A percentile compares a stretch with the other conserved stretches of the same genome.
These are phyloP conservation scores for Saturnia japonica DNA, from an alignment of 2,888 invertebrate species.

Conservation along the genomic window DNA sequence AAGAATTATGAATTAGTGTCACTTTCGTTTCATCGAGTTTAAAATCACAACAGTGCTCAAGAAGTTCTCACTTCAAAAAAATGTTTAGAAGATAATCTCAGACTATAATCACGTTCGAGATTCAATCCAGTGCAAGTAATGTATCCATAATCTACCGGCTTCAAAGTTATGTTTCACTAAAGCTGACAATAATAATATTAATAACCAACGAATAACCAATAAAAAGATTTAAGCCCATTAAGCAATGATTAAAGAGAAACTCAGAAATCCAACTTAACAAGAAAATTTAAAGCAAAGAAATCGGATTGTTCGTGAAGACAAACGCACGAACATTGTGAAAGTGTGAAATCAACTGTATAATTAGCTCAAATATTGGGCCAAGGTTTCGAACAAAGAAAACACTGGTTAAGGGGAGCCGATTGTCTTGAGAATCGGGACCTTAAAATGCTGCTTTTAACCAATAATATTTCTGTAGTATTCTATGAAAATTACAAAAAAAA, in stretches of 20 bases:
- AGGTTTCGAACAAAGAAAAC: constrained; percentile 45
- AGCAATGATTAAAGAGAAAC: constrained; percentile 17
- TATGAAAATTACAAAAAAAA: no score
- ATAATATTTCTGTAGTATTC: not conserved
- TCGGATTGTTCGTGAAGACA: constrained; percentile 54
- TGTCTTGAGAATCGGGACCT: constrained; percentile 41
- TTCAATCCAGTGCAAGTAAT: not conserved
- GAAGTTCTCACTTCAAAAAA: no score
- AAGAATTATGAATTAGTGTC: no score
- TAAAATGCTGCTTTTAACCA: constrained; percentile 46
- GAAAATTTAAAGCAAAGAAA: constrained; percentile 30
- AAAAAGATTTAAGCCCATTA: constrained; percentile 8
- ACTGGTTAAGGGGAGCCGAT: constrained; percentile 37
- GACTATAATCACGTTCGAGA: not conserved
- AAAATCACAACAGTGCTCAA: no score
- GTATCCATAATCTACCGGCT: not conserved
- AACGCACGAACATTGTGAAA: constrained; percentile 52
- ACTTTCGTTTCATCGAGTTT: no score
- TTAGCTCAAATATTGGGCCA: constrained; percentile 55
- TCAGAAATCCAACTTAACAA: constrained; percentile 9
- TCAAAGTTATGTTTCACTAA: not conserved
- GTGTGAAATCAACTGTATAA: constrained; percentile 65
- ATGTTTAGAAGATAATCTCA: no score
- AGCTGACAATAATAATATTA: not conserved
- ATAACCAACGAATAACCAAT: not conserved